Conservation (phyloP, 35 echinoderm and acorn worm genomes). For the Apostichopus japonicus region DNA sequence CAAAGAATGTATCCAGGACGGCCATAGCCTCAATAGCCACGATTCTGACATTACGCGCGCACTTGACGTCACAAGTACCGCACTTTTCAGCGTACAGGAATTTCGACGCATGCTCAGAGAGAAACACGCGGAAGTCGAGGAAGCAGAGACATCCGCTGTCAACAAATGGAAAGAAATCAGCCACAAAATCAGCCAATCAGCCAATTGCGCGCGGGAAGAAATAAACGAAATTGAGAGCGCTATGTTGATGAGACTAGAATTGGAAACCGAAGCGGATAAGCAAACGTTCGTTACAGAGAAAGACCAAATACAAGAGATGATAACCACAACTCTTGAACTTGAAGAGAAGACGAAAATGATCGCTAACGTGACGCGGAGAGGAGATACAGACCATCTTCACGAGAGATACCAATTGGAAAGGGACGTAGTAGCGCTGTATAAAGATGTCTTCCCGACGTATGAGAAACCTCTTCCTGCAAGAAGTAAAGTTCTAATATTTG, state of each 20-base stretch:
- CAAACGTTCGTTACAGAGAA: neutral
- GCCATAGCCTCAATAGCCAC: neutral
- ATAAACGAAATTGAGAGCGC: neutral
- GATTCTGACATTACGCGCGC: neutral
- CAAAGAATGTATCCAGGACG: slow-evolving; percentile 3
- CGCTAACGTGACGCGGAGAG: neutral
- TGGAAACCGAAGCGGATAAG: neutral
- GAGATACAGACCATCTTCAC: neutral
- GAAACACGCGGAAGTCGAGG: neutral
- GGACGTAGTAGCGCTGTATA: neutral
- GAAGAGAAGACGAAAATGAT: neutral
- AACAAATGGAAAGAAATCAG: neutral
- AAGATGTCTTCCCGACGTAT: neutral
- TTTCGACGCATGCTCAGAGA: neutral
- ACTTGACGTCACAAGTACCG: neutral
- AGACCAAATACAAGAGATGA: neutral
- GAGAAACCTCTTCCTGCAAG: neutral
- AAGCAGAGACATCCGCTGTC: neutral
- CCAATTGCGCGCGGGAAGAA: slow-evolving; percentile 4
- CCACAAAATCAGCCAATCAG: neutral
- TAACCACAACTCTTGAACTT: neutral
- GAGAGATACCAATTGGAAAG: slow-evolving; percentile 14
- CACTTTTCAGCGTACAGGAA: neutral
- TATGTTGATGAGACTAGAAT: neutral
- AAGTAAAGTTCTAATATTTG: neutral